Percentiles rank a stretch among this genome's conserved stretches.
Evolutionary conservation across 1,140 invertebrate species (phyloP).

Genomic region (Drosophila pachea): DNA sequence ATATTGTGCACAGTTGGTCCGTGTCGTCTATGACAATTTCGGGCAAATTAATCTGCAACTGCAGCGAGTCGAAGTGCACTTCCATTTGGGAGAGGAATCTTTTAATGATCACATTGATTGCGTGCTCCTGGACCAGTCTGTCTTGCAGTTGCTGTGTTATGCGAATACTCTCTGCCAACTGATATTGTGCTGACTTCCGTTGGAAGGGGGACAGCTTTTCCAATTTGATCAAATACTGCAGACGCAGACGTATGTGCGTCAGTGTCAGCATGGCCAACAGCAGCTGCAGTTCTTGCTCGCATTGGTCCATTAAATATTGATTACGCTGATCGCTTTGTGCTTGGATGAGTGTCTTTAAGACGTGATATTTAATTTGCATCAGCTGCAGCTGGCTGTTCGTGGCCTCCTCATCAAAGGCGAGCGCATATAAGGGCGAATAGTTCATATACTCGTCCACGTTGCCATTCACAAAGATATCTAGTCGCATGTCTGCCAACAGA

Average conservation of each 20-base stretch:
- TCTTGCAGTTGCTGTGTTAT: conserved; percentile 19
- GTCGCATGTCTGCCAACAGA: conserved; percentile 46
- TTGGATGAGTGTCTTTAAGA: conserved; percentile 15
- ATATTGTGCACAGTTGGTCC: conserved; percentile 34
- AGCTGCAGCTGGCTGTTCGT: conserved; percentile 33
- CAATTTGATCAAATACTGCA: conserved; percentile 42
- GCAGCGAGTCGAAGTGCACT: conserved; percentile 33
- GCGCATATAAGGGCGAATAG: conserved; percentile 31
- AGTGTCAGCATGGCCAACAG: conserved; percentile 43
- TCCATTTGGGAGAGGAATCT: conserved; percentile 20
- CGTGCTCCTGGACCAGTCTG: conserved; percentile 4
- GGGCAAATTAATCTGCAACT: conserved; percentile 1
- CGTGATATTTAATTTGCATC: conserved; percentile 57
- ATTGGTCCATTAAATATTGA: neutral
- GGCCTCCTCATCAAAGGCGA: conserved; percentile 33
- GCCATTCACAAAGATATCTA: conserved; percentile 40
- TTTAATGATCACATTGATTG: neutral
- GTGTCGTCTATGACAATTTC: neutral
- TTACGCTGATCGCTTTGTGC: conserved; percentile 19
- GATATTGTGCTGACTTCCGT: conserved; percentile 9
- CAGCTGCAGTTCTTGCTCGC: conserved; percentile 32
- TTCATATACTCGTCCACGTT: conserved; percentile 30
- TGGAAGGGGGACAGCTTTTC: conserved; percentile 37
- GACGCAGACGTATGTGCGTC: conserved; percentile 57
- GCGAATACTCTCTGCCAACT: conserved; percentile 22